Percentiles rank a stretch among this genome's conserved stretches.
These are phyloP conservation scores for Rhynchomys soricoides DNA, from an alignment of 2,113 vertebrate species.

Conservation along the genomic window DNA sequence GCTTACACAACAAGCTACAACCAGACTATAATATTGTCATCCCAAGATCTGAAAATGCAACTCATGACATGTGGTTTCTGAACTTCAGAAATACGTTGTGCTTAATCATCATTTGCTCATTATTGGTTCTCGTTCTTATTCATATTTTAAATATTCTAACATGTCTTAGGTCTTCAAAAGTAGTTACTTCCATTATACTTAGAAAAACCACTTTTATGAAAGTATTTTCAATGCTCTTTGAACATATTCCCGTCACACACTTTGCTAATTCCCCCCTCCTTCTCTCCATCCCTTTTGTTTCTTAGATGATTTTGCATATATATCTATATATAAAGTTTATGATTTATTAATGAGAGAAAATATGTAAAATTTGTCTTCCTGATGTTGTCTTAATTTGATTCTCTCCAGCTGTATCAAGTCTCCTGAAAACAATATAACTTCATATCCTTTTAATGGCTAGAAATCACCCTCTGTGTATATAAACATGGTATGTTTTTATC, in stretches of 20 bases:
- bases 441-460: not conserved
- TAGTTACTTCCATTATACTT: not conserved
- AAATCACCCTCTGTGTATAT: not conserved
- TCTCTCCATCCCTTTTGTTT: not conserved
- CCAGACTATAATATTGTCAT: not conserved
- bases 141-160: not conserved
- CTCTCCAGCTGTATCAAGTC: not conserved
- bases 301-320: too few species aligned
- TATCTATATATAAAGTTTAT: not conserved
- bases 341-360: not conserved
- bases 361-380: not conserved
- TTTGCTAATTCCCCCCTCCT: not conserved
- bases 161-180: not conserved
- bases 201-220: not conserved
- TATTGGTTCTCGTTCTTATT: not conserved
- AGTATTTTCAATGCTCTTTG: not conserved
- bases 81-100: slow-evolving; percentile 7
- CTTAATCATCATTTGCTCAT: not conserved
- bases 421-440: not conserved
- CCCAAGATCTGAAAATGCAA: not conserved
- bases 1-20: not conserved
- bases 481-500: not conserved
- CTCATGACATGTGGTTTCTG: not conserved
- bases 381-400: not conserved
- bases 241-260: not conserved